Conservation (phyloP, 1,140 invertebrate genomes). For the Pentalonia nigronervosa region DNA sequence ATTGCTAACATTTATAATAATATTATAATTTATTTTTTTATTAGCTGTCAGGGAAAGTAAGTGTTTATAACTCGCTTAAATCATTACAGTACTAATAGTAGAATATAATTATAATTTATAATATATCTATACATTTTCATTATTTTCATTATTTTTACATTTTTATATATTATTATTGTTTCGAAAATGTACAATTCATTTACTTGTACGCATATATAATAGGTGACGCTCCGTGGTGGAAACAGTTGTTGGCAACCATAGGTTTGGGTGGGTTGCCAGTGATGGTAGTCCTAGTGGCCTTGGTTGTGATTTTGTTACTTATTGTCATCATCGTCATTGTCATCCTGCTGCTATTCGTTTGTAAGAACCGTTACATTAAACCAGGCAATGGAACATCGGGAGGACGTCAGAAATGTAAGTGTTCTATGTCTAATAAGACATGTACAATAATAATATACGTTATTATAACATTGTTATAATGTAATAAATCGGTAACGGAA, state of each 20-base stretch:
- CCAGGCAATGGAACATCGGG: constrained; percentile 1
- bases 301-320: not conserved
- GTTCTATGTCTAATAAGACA: not conserved
- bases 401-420: constrained; percentile 53
- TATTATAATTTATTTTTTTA: constrained; percentile 14
- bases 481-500: not conserved
- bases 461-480: not conserved
- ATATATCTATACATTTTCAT: not conserved
- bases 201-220: not conserved
- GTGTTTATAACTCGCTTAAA: not conserved
- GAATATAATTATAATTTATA: not conserved
- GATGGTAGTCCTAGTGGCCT: not conserved
- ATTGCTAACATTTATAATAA: not conserved
- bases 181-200: not conserved
- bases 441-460: not conserved
- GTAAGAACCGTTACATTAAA: constrained; percentile 42
- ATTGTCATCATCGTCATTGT: constrained; percentile 11
- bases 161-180: not conserved
- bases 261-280: constrained; percentile 43
- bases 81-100: not conserved
- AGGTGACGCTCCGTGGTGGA: constrained; percentile 53
- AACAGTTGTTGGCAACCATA: constrained; percentile 28
- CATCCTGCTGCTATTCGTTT: constrained; percentile 13
- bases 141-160: not conserved
- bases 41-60: constrained; percentile 51